Percentiles rank a stretch among this genome's conserved stretches.
Conservation (phyloP, 2,113 vertebrate species). For the Solea solea region DNA sequence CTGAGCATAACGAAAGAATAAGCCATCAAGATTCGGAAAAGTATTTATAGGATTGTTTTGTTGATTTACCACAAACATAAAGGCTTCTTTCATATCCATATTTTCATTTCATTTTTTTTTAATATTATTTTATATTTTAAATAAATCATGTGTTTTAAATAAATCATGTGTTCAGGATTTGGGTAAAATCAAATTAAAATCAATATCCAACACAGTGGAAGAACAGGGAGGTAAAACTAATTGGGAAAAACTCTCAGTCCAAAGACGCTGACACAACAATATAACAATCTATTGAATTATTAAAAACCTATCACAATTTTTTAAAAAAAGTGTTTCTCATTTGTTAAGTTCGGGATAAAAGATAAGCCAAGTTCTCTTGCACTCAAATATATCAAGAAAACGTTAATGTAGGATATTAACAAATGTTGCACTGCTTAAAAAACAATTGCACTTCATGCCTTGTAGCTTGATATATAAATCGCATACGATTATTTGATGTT, state of each 20-base stretch:
- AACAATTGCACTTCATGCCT: no score
- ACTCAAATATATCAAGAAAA: no score
- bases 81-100: background rate
- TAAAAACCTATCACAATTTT: background rate
- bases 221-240: background rate
- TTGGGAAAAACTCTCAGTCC: background rate
- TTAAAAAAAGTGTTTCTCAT: background rate
- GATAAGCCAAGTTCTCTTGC: background rate
- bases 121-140: no score
- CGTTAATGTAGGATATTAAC: no score
- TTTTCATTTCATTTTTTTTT: background rate
- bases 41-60: no score
- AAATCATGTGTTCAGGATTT: background rate
- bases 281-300: background rate
- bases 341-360: background rate
- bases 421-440: no score
- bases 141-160: no score
- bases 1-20: conserved; percentile 24
- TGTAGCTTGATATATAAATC: no score
- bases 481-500: no score
- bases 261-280: background rate
- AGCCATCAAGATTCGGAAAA: no score
- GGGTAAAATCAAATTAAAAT: conserved; percentile 12
- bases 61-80: conserved; percentile 13
- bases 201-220: background rate